Base-by-base conservation (phyloP, 2,113 vertebrate genomes). In the Galbula dea region DNA sequence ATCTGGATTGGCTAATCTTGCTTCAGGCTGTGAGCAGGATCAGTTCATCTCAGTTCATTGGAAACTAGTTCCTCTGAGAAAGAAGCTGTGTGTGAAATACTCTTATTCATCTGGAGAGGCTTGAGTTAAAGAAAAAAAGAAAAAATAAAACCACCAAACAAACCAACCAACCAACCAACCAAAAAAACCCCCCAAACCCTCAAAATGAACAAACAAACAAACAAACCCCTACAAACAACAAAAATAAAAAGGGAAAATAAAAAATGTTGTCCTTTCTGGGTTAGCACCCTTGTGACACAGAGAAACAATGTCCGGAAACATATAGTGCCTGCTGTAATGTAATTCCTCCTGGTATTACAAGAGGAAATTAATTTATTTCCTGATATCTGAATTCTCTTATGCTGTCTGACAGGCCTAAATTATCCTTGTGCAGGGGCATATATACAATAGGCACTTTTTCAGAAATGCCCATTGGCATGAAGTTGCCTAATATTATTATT, bases 281-380 rank as follows among this genome's bases (percentile, higher is more conserved):
- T 92, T 78, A 92, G 41, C 46, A 46, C 66, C 71, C 82, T 85
- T 89, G 54, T 61, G 51, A 36, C 5, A 43, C 23, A 74, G 75
- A 52, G 49, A 85, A 43, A 49, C 72, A 88, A 43, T 58, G 69
- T 73, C 58, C 49, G n/a, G 1, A 90, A 83, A 91, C 32, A 80
- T 26, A 67, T 8, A 89, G 16, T 55, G 30, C 22, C 43, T 83
- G n/a, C 39, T 88, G 39, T 91, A 89, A 91, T 83, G 26, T 90
- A 85, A 87, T 91, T 85, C 39, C 51, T 80, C 12, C 26, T 55
- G 45, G 23, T 89, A 82, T 91, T 92, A 83, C 66, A 89, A 46
- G 29, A 85, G 83, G 74, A 95, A 93, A 95, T 86, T 1, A 72
- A 93, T 89, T 86, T 94, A 81, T 89, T 90, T 95, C 83, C 88